Evolutionary conservation across 1,140 invertebrate genomes (phyloP).

Genomic region (Musca domestica): DNA sequence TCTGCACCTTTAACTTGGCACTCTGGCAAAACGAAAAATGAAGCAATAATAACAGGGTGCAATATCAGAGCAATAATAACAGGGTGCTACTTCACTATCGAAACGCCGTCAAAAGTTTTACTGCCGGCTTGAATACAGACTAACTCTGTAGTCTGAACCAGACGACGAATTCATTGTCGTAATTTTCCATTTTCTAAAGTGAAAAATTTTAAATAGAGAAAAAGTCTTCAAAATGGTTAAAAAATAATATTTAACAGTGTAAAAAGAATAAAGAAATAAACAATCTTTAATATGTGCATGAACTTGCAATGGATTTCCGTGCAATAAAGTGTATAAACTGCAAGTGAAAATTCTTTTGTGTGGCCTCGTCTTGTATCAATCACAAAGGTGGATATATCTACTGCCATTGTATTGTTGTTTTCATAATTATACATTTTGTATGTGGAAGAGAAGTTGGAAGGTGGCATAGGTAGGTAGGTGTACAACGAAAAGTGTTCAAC

Average conservation of each 20-base stretch:
- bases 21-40: no score
- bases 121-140: no score
- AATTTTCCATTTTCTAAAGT: constrained; percentile 26
- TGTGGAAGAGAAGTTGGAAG: constrained; percentile 1
- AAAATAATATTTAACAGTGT: neutral
- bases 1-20: no score
- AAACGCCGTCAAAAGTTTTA: no score
- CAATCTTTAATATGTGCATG: neutral
- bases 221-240: neutral
- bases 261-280: neutral
- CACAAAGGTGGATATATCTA: constrained; percentile 13
- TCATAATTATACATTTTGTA: neutral
- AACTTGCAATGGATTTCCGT: constrained; percentile 15
- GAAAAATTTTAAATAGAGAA: constrained; percentile 15
- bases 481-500: constrained; percentile 11
- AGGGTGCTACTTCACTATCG: no score
- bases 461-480: constrained; percentile 15
- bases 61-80: no score
- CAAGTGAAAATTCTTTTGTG: constrained; percentile 25
- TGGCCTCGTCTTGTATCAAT: constrained; percentile 19
- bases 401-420: neutral
- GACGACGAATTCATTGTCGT: constrained; percentile 27
- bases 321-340: constrained; percentile 11
- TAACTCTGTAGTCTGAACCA: neutral
- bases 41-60: no score